These are phyloP conservation scores for Hemicrepidius hirtus DNA, from an alignment of 2,888 invertebrate species.

Conservation along the genomic window DNA sequence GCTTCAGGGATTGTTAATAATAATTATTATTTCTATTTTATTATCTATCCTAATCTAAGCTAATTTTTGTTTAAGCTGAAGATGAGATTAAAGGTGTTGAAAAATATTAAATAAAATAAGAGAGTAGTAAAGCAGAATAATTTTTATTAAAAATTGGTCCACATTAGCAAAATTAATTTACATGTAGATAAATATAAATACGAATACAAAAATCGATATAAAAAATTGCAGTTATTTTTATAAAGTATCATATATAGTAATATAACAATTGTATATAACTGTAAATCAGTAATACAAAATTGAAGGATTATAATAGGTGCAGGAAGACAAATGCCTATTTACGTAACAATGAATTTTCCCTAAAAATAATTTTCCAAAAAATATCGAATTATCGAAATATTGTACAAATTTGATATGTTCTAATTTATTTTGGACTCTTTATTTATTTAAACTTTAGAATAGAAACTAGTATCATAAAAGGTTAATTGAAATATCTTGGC, in stretches of 20 bases:
- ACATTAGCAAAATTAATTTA: slow-evolving; percentile 47
- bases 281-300: slow-evolving; percentile 40
- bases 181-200: slow-evolving; percentile 29
- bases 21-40: slow-evolving; percentile 7
- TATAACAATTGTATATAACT: slow-evolving; percentile 33
- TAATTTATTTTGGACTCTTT: slow-evolving; percentile 22
- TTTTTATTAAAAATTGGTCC: slow-evolving; percentile 50
- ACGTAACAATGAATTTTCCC: slow-evolving; percentile 11
- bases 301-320: slow-evolving; percentile 30
- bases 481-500: slow-evolving; percentile 68
- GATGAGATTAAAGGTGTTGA: slow-evolving; percentile 4
- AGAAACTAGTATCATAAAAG: slow-evolving; percentile 31
- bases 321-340: slow-evolving; percentile 33
- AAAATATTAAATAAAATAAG: slow-evolving; percentile 11
- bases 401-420: slow-evolving; percentile 48
- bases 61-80: not conserved
- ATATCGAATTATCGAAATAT: slow-evolving; percentile 8
- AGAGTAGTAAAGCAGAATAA: slow-evolving; percentile 29
- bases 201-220: slow-evolving; percentile 42
- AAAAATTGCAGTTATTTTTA: slow-evolving; percentile 38
- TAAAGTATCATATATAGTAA: slow-evolving; percentile 23
- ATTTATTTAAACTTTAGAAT: slow-evolving; percentile 31
- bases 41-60: slow-evolving; percentile 15
- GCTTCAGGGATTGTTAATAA: not conserved
- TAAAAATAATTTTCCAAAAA: slow-evolving; percentile 31